Evolutionary conservation across 2,113 vertebrate species (phyloP).

Genomic region (Peromyscus leucopus): DNA sequence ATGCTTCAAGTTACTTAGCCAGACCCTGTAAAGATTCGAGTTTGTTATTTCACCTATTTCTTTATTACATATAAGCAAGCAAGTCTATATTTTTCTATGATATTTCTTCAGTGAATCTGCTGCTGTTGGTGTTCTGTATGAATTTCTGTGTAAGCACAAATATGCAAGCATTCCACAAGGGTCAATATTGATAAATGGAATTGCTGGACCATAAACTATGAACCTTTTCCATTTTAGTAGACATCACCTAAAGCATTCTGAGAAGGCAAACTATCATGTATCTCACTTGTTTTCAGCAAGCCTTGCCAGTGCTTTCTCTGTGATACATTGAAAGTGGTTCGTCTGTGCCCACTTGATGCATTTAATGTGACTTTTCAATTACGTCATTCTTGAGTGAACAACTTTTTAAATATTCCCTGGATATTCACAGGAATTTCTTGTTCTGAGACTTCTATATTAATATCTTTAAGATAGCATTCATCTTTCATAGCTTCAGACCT

Average conservation of each 20-base stretch:
- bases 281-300: neutral
- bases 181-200: neutral
- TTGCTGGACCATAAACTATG: neutral
- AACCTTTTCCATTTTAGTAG: neutral
- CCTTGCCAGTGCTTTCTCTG: neutral
- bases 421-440: neutral
- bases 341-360: neutral
- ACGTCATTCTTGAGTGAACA: neutral
- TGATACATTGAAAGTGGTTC: neutral
- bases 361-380: neutral
- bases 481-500: neutral
- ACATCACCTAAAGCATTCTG: neutral
- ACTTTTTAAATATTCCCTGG: conserved; percentile 27
- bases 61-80: neutral
- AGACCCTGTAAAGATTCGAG: neutral
- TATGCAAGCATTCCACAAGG: neutral
- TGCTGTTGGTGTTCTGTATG: neutral
- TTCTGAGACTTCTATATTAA: neutral
- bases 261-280: neutral
- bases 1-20: neutral
- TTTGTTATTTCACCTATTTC: neutral
- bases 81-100: neutral
- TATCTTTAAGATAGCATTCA: neutral
- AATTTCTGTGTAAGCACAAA: neutral
- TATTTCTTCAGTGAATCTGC: neutral